phyloP scores from a whole-genome alignment of 2,113 vertebrate species.

The Callipepla squamata region DNA sequence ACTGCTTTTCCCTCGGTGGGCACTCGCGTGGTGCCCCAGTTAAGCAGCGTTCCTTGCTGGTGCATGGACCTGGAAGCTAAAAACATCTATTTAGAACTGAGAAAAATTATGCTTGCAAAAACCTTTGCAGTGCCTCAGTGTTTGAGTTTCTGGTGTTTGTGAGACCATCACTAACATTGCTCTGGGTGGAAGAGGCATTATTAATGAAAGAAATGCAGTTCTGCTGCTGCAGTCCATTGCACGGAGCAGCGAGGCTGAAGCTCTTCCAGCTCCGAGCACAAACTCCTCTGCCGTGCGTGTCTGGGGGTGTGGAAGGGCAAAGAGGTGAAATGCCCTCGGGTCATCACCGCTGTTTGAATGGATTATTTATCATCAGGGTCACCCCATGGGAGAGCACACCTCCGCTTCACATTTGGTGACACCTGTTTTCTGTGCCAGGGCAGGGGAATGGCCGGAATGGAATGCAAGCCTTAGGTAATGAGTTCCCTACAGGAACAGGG shows the following conservation, averaged over 20 bases:
- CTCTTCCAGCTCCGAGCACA: fast-evolving
- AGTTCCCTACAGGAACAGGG: background rate
- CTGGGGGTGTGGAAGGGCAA: background rate
- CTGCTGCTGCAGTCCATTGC: background rate
- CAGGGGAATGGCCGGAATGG: background rate
- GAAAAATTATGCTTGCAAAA: background rate
- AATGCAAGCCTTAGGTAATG: background rate
- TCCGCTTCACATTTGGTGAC: background rate
- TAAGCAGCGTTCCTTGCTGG: background rate
- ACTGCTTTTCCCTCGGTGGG: background rate
- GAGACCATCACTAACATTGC: background rate
- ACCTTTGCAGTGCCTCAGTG: background rate
- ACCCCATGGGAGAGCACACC: background rate
- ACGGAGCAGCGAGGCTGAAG: background rate
- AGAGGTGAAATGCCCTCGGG: background rate
- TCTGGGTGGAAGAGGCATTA: background rate
- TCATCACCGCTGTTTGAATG: background rate
- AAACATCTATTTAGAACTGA: background rate
- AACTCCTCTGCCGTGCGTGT: background rate
- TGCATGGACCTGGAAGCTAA: background rate
- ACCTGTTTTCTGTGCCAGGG: background rate
- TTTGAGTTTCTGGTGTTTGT: background rate
- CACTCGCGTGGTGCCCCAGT: background rate
- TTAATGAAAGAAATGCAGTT: background rate
- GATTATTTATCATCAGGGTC: background rate